Evolutionary conservation across 2,888 invertebrate genomes (phyloP).

Genomic region (Steinernema carpocapsae): DNA sequence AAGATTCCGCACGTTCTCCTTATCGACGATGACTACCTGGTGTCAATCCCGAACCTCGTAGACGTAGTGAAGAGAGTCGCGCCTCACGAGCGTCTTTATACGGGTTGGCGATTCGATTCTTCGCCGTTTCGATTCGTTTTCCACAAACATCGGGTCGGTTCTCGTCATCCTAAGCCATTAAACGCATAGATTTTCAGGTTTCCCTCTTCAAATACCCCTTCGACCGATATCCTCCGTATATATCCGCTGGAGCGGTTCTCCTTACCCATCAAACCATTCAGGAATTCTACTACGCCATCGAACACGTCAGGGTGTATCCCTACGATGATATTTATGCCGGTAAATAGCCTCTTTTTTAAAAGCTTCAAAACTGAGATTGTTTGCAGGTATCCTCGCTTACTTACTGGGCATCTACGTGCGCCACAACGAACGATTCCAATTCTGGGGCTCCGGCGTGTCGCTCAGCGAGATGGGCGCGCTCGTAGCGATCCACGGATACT

Average conservation of each 20-base stretch:
- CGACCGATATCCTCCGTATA: slow-evolving; percentile 64
- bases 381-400: slow-evolving; percentile 45
- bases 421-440: slow-evolving; percentile 40
- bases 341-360: slow-evolving; percentile 37
- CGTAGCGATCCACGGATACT: slow-evolving; percentile 4
- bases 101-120: slow-evolving; percentile 61
- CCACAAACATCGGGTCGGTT: slow-evolving; percentile 56
- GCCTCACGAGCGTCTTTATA: slow-evolving; percentile 36
- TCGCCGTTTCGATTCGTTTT: slow-evolving; percentile 60
- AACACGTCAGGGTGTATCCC: slow-evolving; percentile 51
- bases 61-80: slow-evolving; percentile 31
- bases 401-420: slow-evolving; percentile 41
- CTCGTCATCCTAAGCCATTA: neutral
- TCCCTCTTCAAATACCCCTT: slow-evolving; percentile 62
- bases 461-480: slow-evolving; percentile 8
- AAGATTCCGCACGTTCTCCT: slow-evolving; percentile 58
- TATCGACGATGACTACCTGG: slow-evolving; percentile 66
- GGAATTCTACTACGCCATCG: slow-evolving; percentile 52
- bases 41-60: slow-evolving; percentile 53
- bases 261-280: slow-evolving; percentile 47
- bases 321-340: slow-evolving; percentile 66
- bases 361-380: too few relatives aligned
- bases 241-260: slow-evolving; percentile 65
- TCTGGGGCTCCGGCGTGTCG: slow-evolving; percentile 10
- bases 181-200: slow-evolving; percentile 46